Conservation (phyloP, 2,888 invertebrate genomes). For the Bombylius major region DNA sequence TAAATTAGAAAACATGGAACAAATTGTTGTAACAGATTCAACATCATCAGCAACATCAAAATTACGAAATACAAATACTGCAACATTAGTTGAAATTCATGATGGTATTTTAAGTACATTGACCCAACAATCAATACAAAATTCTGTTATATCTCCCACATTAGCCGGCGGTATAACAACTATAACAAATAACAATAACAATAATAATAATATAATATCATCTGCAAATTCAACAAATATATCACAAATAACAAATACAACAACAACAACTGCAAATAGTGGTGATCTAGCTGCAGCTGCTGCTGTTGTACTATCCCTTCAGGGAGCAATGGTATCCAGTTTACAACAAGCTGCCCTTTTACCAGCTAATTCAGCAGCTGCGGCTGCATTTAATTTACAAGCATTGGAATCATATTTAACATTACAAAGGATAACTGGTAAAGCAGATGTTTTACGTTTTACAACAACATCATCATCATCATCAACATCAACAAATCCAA, state of each 20-base stretch:
- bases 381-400: slow-evolving; percentile 72
- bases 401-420: slow-evolving; percentile 77
- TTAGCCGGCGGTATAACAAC: neutral
- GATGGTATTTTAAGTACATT: slow-evolving; percentile 1
- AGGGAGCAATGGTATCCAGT: slow-evolving; percentile 74
- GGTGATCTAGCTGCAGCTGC: slow-evolving; percentile 45
- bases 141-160: neutral
- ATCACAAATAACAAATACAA: neutral
- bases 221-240: neutral
- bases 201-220: neutral
- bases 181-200: neutral
- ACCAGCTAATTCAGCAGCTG: slow-evolving; percentile 71
- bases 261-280: slow-evolving; percentile 29
- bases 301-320: slow-evolving; percentile 64
- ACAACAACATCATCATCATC: neutral
- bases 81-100: neutral
- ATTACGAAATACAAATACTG: slow-evolving; percentile 10
- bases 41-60: slow-evolving; percentile 14
- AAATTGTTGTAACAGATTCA: slow-evolving; percentile 18
- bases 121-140: slow-evolving; percentile 1
- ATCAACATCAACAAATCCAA: slow-evolving; percentile 5
- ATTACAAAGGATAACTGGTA: slow-evolving; percentile 60
- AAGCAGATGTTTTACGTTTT: slow-evolving; percentile 53
- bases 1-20: slow-evolving; percentile 14
- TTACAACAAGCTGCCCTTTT: slow-evolving; percentile 71